These are phyloP conservation scores for Liodrosophila aerea DNA, from an alignment of 2,888 invertebrate species.

Conservation along the genomic window DNA sequence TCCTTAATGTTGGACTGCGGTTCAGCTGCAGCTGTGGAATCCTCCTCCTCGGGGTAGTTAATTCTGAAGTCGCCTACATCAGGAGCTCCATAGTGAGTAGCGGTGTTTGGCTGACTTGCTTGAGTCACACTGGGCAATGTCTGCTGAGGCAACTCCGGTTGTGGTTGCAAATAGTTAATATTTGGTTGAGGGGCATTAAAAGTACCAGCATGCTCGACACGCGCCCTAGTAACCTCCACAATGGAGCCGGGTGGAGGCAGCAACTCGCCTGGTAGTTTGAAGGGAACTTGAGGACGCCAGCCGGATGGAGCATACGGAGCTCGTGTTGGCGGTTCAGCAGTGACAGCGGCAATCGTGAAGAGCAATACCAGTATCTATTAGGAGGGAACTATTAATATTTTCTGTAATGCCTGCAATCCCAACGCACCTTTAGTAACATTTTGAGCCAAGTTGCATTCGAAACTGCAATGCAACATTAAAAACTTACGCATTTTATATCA, in stretches of 20 bases:
- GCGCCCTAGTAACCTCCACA: slow-evolving; percentile 74
- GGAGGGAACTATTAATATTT: neutral
- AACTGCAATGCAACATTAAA: slow-evolving; percentile 45
- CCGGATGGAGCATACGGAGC: slow-evolving; percentile 81
- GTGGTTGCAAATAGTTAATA: too few species aligned
- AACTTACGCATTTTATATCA: slow-evolving; percentile 68
- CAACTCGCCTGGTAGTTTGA: slow-evolving; percentile 78
- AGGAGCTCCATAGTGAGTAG: slow-evolving; percentile 67
- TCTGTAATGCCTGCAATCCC: neutral
- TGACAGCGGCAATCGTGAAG: slow-evolving; percentile 9
- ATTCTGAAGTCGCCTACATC: slow-evolving; percentile 48
- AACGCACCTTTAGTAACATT: slow-evolving; percentile 58
- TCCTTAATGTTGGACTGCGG: slow-evolving; percentile 29
- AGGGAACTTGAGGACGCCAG: slow-evolving; percentile 81
- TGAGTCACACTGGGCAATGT: neutral
- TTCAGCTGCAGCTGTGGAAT: slow-evolving; percentile 1
- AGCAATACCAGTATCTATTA: slow-evolving; percentile 26
- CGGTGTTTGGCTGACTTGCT: slow-evolving; percentile 26
- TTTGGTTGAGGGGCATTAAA: slow-evolving; percentile 49
- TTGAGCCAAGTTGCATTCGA: slow-evolving; percentile 39
- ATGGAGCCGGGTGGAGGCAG: slow-evolving; percentile 47
- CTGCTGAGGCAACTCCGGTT: slow-evolving; percentile 68
- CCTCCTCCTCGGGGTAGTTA: slow-evolving; percentile 59
- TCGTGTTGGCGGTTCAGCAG: slow-evolving; percentile 61
- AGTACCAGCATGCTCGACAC: slow-evolving; percentile 76